These are phyloP conservation scores for Lapara coniferarum DNA, from an alignment of 2,888 invertebrate species.

Conservation along the genomic window DNA sequence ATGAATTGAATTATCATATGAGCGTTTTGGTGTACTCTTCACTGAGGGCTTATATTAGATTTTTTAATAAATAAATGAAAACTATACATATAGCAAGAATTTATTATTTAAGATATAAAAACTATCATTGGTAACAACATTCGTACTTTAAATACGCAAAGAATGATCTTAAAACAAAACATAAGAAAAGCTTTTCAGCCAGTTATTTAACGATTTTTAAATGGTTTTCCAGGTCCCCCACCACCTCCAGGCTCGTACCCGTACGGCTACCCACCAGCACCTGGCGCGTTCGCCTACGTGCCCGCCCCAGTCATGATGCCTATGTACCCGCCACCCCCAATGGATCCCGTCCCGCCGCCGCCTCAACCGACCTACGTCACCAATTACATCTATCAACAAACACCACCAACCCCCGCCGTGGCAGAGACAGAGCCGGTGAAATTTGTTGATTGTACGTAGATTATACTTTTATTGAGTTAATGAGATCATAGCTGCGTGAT, in stretches of 20 bases:
- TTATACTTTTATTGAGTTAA: background rate
- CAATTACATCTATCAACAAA: slow-evolving; percentile 63
- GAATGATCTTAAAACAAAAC: background rate
- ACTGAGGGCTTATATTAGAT: too few relatives aligned
- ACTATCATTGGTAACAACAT: too few relatives aligned
- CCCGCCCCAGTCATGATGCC: slow-evolving; percentile 72
- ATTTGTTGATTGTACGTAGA: slow-evolving; percentile 24
- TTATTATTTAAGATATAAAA: too few relatives aligned
- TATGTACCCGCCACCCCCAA: slow-evolving; percentile 55
- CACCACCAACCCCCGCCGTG: slow-evolving; percentile 33
- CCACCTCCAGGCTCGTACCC: slow-evolving; percentile 39
- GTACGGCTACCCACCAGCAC: slow-evolving; percentile 43
- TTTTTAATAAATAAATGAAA: too few relatives aligned
- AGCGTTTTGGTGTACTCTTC: too few relatives aligned
- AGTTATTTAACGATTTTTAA: background rate
- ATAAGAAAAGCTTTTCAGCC: too few relatives aligned
- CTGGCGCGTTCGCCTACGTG: slow-evolving; percentile 58
- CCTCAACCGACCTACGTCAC: slow-evolving; percentile 62
- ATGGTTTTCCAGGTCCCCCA: slow-evolving; percentile 53
- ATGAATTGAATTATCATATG: too few relatives aligned
- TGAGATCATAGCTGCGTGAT: background rate
- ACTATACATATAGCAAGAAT: too few relatives aligned
- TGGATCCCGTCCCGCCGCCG: slow-evolving; percentile 40
- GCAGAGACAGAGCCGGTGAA: slow-evolving; percentile 7
- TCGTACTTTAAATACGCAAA: too few relatives aligned